A percentile compares a stretch with the other conserved stretches of the same genome.
Conservation (phyloP, 2,113 vertebrate species). For the Colinus virginianus region DNA sequence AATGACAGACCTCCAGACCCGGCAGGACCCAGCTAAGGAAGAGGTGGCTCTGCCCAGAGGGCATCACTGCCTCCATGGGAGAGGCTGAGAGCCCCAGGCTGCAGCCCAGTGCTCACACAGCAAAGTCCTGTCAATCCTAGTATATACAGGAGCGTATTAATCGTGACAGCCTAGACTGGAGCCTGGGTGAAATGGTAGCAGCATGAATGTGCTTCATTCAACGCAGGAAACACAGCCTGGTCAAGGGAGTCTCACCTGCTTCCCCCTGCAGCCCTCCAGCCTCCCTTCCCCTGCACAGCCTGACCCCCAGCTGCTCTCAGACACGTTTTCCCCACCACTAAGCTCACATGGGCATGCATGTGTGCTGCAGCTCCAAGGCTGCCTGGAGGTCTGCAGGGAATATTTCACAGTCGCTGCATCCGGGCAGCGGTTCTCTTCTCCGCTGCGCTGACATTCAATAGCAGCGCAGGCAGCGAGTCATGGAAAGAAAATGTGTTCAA, state of each 20-base stretch:
- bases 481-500: constrained; percentile 41
- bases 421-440: not conserved
- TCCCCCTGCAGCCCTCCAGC: not conserved
- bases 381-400: not conserved
- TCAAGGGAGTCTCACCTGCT: not conserved
- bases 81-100: not conserved
- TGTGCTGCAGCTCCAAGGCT: constrained; percentile 7
- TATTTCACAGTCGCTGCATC: constrained; percentile 10
- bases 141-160: not conserved
- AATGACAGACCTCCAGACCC: rapidly evolving
- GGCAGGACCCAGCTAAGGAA: not conserved
- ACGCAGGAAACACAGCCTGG: rapidly evolving
- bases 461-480: constrained; percentile 1
- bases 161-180: not conserved
- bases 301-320: not conserved
- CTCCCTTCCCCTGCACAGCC: rapidly evolving
- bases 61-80: not conserved
- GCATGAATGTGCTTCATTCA: not conserved
- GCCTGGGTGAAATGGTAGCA: not conserved
- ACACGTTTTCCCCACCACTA: not conserved
- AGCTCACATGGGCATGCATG: not conserved
- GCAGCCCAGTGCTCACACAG: not conserved
- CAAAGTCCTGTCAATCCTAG: not conserved
- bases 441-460: not conserved
- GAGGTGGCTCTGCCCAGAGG: rapidly evolving